These are phyloP conservation scores for Sebastes schlegelii DNA, from an alignment of 2,113 vertebrate genomes.

Conservation along the genomic window DNA sequence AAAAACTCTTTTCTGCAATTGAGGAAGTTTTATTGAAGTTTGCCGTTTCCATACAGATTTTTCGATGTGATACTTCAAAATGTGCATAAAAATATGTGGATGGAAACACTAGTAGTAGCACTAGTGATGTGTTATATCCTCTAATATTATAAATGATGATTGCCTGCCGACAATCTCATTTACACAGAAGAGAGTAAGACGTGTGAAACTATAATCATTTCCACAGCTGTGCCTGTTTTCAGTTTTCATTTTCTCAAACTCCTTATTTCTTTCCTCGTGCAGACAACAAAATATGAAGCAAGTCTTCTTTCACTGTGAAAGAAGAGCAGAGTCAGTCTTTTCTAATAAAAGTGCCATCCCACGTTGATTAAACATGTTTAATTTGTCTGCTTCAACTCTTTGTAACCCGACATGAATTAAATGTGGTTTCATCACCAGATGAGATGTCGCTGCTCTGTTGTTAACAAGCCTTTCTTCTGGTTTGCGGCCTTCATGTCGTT, in stretches of 20 bases:
- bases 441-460: slow-evolving; percentile 12
- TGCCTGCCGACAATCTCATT: background rate
- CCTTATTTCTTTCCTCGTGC: background rate
- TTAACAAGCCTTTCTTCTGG: slow-evolving; percentile 34
- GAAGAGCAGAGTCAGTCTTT: background rate
- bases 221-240: background rate
- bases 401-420: slow-evolving; percentile 1
- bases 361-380: slow-evolving; percentile 15
- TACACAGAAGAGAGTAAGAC: background rate
- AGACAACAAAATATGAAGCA: background rate
- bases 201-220: background rate
- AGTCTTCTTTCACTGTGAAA: background rate
- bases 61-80: background rate
- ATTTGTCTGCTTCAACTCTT: slow-evolving; percentile 23
- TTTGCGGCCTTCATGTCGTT: slow-evolving; percentile 24
- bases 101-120: background rate
- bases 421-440: slow-evolving; percentile 31
- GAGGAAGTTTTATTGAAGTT: background rate
- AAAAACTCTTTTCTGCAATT: background rate
- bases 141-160: background rate
- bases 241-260: background rate
- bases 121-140: background rate
- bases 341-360: background rate
- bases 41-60: background rate
- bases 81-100: background rate